Base-by-base conservation (phyloP, 2,888 invertebrate genomes). In the Lithosia quadra region DNA sequence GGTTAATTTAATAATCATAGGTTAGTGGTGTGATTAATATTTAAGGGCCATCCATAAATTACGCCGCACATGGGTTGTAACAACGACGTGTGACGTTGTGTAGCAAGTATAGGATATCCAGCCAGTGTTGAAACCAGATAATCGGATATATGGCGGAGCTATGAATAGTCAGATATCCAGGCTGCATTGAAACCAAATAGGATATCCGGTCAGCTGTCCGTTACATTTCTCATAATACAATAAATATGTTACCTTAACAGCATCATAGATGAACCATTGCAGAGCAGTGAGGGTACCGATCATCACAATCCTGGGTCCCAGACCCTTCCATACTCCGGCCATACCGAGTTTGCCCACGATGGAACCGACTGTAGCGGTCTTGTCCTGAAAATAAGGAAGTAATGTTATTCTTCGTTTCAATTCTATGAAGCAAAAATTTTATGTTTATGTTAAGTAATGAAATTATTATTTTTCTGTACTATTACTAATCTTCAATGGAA, bases 201-300 rank as follows among this genome's bases (percentile, higher is more conserved):
- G 13, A 0, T 15, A 39, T 39, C 4, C 15, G 0, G 3, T 0
- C 15, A 4, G 2, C 11, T 28, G 3, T 28, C n/a, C n/a, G 5
- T 28, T 28, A 5, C 5, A 28, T 28, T 5, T 28, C 5, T 28
- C 5, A 4, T 28, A 28, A 28, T 28, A n/a, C 5, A 10, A 10
- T n/a, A 60, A 15, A 15, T n/a, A n/a, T 36, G 3, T 69, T 75
- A 98, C 98, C 95, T 99, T 99, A 76, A 99, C 98, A n/a, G 97
- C 98, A 87, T 99, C 99, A 84, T 99, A 99, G 94, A 99, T 99
- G 96, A 99, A 99, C 99, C 99, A 99, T 90, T 99, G 99, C 75
- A 98, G 96, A 11, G 98, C 99, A 39, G 99, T 99, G 83, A 99
- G 96, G 13, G 99, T 99, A 96, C 99, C 99, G 85, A 99, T 99